Base-by-base conservation (phyloP, 1,140 invertebrate genomes). In the Dendrolimus kikuchii region DNA sequence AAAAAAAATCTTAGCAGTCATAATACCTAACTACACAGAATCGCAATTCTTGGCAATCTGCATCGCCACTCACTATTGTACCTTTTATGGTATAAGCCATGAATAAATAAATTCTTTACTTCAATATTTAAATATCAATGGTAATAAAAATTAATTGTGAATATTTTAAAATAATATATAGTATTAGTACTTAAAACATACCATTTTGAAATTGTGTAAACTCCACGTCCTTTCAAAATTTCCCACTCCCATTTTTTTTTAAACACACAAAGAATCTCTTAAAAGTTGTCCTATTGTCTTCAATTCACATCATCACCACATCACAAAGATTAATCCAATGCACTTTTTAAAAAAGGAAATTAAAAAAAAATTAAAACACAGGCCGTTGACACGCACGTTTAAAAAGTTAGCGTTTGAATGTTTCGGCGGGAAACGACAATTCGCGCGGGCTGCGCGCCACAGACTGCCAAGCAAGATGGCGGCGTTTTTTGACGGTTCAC, bases 401-500 rank as follows among this genome's bases (percentile, higher is more conserved):
- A 73, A 66, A 71, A 69, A 64, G 61, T 51, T 45, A 61, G 67
- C 63, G 74, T 68, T 74, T 66, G 68, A 65, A 71, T 49, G 64
- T 70, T 74, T 75, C 51, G 71, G 79, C 74, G 77, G 74, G 77
- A 77, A 78, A 74, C 80, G 82, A 81, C 68, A 54, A 68, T 50
- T 73, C 73, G 72, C 72, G 71, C 76, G 64, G 58, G 61, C 75
- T 59, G 75, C 76, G 76, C 75, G 68, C 76, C 72, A 75, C 68
- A 75, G 77, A 86, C 82, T 86, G 78, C 63, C 75, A 83, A 83
- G 71, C 23, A 86, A 81, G 80, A 80, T 74, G 74, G 71, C 62
- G 49, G 58, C 77, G 81, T 82, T 51, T 85, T 86, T 83, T 80
- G 81, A 81, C 77, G 74, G 76, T 83, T 86, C 82, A 86, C 82